phyloP scores from a whole-genome alignment of 1,140 invertebrate species.

The Diploscapter pachys region DNA sequence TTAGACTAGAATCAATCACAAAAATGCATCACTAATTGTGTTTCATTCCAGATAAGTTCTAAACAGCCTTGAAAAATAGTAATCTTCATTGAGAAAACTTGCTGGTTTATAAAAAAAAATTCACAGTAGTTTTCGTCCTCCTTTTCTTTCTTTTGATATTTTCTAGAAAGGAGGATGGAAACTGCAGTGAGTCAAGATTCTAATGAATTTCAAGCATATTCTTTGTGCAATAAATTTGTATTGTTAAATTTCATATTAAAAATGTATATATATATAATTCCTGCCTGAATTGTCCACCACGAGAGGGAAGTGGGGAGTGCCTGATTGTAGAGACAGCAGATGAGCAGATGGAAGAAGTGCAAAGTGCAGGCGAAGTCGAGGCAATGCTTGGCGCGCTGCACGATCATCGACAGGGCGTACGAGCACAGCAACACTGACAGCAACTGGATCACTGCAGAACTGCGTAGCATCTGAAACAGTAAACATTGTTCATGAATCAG shows the following conservation, averaged over 20 bases:
- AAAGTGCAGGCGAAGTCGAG: conserved; percentile 90
- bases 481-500: conserved; percentile 7
- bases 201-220: neutral
- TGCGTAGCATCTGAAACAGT: conserved; percentile 40
- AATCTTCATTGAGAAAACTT: no score
- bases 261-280: neutral
- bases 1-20: no score
- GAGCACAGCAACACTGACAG: conserved; percentile 65
- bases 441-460: conserved; percentile 47
- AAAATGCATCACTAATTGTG: no score
- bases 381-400: conserved; percentile 85
- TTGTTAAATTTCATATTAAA: neutral
- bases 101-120: neutral
- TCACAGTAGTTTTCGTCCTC: neutral
- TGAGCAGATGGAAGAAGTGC: conserved; percentile 74
- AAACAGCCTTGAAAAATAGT: no score
- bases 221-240: no score
- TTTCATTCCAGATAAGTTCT: no score
- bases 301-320: conserved; percentile 80
- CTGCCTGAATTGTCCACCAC: conserved; percentile 72
- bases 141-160: neutral
- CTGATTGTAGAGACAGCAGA: conserved; percentile 71
- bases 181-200: no score
- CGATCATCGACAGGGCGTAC: conserved; percentile 75
- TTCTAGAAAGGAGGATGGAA: neutral